Evolutionary conservation across 1,140 invertebrate genomes (phyloP).

Genomic region (Drosophila aff.): DNA sequence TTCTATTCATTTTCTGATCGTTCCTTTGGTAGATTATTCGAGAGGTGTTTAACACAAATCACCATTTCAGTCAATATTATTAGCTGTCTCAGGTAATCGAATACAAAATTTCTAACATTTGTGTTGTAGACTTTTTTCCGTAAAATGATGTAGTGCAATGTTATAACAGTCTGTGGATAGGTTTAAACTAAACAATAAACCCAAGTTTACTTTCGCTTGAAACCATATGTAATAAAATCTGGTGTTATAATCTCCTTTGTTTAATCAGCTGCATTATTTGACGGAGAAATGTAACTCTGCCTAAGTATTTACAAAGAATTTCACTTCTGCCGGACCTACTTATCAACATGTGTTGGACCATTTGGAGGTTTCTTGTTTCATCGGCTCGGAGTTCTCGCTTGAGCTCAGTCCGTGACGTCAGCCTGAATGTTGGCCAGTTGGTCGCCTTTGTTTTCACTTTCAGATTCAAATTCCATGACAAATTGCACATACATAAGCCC

Average conservation of each 20-base stretch:
- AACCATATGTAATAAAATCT: constrained; percentile 1
- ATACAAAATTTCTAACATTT: background rate
- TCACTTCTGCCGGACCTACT: constrained; percentile 47
- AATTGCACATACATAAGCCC: constrained; percentile 64
- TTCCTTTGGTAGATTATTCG: too few relatives aligned
- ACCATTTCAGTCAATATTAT: background rate
- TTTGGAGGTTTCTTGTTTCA: constrained; percentile 9
- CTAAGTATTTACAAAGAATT: constrained; percentile 4
- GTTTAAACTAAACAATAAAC: background rate
- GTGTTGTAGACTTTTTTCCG: background rate
- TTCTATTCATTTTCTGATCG: too few relatives aligned
- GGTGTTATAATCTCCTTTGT: background rate
- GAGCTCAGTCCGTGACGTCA: constrained; percentile 46
- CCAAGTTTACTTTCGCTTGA: constrained; percentile 1
- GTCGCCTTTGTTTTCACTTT: constrained; percentile 63
- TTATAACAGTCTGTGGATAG: background rate
- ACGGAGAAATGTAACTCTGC: constrained; percentile 1
- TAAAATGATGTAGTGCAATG: too few relatives aligned
- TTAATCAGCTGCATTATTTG: constrained; percentile 7
- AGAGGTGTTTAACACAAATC: background rate
- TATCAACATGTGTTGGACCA: constrained; percentile 41
- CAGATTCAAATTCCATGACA: constrained; percentile 77
- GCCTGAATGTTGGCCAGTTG: constrained; percentile 60
- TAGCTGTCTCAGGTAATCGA: background rate
- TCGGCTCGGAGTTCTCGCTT: constrained; percentile 3